phyloP scores from a whole-genome alignment of 2,888 invertebrate species.

The Agrenia bidenticulata region DNA sequence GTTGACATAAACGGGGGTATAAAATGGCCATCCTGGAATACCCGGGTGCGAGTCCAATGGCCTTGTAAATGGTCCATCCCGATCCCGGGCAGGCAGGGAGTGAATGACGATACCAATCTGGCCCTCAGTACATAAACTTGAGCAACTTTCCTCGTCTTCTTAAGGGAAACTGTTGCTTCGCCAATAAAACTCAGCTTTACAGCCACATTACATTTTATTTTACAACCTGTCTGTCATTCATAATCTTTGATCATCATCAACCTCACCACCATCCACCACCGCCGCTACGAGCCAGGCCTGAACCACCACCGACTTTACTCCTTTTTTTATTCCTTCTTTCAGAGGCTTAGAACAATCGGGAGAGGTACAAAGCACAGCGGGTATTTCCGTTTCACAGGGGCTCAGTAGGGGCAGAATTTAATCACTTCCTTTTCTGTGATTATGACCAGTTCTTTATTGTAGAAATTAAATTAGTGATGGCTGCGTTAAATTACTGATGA shows the following conservation, averaged over 20 bases:
- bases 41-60: slow-evolving; percentile 22
- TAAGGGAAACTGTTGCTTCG: slow-evolving; percentile 34
- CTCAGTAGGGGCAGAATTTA: too few species aligned
- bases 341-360: too few species aligned
- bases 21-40: slow-evolving; percentile 30
- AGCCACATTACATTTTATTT: slow-evolving; percentile 41
- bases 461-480: too few species aligned
- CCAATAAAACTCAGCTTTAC: slow-evolving; percentile 42
- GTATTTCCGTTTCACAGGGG: too few species aligned
- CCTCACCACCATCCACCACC: neutral
- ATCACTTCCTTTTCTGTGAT: too few species aligned
- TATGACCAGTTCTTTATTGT: too few species aligned
- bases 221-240: slow-evolving; percentile 38
- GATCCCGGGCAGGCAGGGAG: too few species aligned
- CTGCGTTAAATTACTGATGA: too few species aligned
- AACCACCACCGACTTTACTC: too few species aligned
- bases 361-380: too few species aligned
- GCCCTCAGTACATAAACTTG: slow-evolving; percentile 1
- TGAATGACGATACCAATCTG: slow-evolving; percentile 25
- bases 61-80: slow-evolving; percentile 45
- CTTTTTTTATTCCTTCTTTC: too few species aligned
- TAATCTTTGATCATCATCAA: slow-evolving; percentile 25
- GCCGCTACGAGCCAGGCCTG: too few species aligned
- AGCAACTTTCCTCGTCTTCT: neutral
- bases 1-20: slow-evolving; percentile 53